Evolutionary conservation across 2,888 invertebrate species (phyloP).

Genomic region (Heliconius sara): DNA sequence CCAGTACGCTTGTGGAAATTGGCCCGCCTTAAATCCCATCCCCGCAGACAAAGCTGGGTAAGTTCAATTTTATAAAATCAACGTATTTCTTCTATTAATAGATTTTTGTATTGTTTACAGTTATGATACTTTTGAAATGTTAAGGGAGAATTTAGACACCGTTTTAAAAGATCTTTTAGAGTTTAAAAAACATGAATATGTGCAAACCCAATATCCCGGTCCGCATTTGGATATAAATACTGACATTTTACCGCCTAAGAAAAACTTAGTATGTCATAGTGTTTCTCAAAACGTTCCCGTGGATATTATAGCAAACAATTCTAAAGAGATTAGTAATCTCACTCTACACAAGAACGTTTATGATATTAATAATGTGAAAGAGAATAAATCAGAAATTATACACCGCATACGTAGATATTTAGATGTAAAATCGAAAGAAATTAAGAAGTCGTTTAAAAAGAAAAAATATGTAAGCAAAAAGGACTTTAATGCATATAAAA

Average conservation of each 20-base stretch:
- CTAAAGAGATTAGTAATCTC: slow-evolving; percentile 51
- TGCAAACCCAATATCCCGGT: slow-evolving; percentile 69
- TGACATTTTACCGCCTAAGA: slow-evolving; percentile 57
- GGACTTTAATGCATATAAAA: slow-evolving; percentile 4
- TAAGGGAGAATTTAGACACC: slow-evolving; percentile 90
- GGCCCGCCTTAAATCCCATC: slow-evolving; percentile 92
- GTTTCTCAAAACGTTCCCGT: slow-evolving; percentile 47
- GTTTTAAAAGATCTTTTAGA: slow-evolving; percentile 87
- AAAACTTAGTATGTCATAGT: slow-evolving; percentile 35
- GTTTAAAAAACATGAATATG: slow-evolving; percentile 69
- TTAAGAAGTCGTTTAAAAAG: slow-evolving; percentile 51
- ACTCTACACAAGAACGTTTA: slow-evolving; percentile 49
- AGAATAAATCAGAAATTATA: slow-evolving; percentile 60
- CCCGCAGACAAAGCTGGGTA: slow-evolving; percentile 93
- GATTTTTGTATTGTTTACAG: slow-evolving; percentile 58
- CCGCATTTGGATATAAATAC: slow-evolving; percentile 64
- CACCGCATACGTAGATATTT: slow-evolving; percentile 72
- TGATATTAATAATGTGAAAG: slow-evolving; percentile 48
- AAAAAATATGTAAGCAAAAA: slow-evolving; percentile 47
- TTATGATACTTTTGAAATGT: slow-evolving; percentile 95
- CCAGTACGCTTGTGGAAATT: slow-evolving; percentile 93
- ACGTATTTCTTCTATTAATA: not conserved
- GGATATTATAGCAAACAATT: slow-evolving; percentile 51
- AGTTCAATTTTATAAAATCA: slow-evolving; percentile 40
- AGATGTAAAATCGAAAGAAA: slow-evolving; percentile 59